These are phyloP conservation scores for Teleogryllus oceanicus DNA, from an alignment of 2,888 invertebrate species.

Conservation along the genomic window DNA sequence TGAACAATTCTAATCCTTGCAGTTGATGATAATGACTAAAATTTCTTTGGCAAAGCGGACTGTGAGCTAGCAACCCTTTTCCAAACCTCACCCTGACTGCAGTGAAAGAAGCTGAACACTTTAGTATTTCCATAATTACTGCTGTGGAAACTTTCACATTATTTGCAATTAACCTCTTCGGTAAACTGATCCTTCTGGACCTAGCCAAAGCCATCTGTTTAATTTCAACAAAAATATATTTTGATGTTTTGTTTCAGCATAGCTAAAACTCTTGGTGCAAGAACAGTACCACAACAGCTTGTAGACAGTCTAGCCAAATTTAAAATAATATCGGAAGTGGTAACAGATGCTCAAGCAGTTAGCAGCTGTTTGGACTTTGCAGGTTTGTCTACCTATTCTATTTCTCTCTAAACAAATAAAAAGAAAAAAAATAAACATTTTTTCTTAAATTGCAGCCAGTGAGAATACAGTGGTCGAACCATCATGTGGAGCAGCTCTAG, in stretches of 20 bases:
- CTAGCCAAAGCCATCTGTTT: not conserved
- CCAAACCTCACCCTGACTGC: too few species aligned
- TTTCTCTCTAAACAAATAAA: conserved; percentile 22
- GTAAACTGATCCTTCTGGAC: too few species aligned
- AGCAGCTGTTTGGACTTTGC: conserved; percentile 47
- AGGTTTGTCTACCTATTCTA: conserved; percentile 41
- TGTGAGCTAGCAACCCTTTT: too few species aligned
- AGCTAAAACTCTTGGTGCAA: conserved; percentile 48
- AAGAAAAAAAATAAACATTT: not conserved
- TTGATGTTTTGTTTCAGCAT: conserved; percentile 43
- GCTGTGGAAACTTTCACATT: too few species aligned
- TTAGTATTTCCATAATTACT: too few species aligned
- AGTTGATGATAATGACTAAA: too few species aligned
- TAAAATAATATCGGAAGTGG: conserved; percentile 46
- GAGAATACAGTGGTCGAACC: conserved; percentile 52
- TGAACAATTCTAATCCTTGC: too few species aligned
- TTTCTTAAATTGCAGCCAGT: conserved; percentile 45
- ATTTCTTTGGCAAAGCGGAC: too few species aligned
- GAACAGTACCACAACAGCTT: conserved; percentile 43
- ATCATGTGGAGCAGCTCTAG: conserved; percentile 51
- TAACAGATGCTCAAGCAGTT: conserved; percentile 48
- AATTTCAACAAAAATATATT: not conserved
- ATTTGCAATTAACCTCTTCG: too few species aligned
- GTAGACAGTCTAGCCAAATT: conserved; percentile 43
- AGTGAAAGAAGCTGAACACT: too few species aligned